Conservation (phyloP, 2,113 vertebrate species). For the Empidonax traillii region DNA sequence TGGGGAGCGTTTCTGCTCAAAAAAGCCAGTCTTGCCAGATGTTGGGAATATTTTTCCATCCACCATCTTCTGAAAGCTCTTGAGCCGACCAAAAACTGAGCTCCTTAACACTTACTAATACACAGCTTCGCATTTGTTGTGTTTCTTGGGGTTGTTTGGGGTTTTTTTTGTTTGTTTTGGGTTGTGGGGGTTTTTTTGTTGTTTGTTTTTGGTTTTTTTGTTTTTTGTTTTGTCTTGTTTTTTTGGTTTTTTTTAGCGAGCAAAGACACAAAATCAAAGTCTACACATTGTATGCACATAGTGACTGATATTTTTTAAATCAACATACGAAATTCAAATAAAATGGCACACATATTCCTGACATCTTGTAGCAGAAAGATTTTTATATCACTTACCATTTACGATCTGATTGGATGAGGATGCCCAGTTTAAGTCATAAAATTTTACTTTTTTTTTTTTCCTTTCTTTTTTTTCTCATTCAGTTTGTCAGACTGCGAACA, state of each 20-base stretch:
- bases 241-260: not conserved
- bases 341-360: constrained; percentile 33
- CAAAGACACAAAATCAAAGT: not conserved
- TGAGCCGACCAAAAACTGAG: not conserved
- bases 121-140: not conserved
- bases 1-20: not conserved
- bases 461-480: not conserved
- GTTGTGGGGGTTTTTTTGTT: not conserved
- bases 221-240: not conserved
- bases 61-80: constrained; percentile 16
- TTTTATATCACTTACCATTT: constrained; percentile 69
- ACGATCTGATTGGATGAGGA: constrained; percentile 32
- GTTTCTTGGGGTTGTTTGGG: fast-evolving
- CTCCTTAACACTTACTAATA: not conserved
- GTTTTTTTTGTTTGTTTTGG: not conserved
- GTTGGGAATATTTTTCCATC: not conserved
- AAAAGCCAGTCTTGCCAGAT: not conserved
- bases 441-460: not conserved
- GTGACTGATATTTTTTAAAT: constrained; percentile 38
- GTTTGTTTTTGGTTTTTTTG: not conserved
- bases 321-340: constrained; percentile 45
- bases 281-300: not conserved
- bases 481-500: constrained; percentile 25
- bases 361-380: constrained; percentile 39
- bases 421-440: constrained; percentile 25